These are phyloP conservation scores for Orthochromis malagaraziensis DNA, from an alignment of 2,113 vertebrate species.

Conservation along the genomic window DNA sequence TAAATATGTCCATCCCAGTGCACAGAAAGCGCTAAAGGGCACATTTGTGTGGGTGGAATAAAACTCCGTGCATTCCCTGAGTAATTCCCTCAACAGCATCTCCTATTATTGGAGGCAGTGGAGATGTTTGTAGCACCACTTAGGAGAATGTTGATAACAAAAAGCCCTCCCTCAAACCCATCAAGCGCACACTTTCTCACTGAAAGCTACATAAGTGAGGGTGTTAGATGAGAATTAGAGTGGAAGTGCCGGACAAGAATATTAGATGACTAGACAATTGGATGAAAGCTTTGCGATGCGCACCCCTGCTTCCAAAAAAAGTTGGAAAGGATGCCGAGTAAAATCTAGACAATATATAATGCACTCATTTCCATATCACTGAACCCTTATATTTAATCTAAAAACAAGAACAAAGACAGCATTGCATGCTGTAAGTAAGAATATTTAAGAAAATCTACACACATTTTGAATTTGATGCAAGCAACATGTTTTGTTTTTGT, in stretches of 20 bases:
- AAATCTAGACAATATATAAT: not conserved
- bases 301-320: not conserved
- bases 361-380: not conserved
- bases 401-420: not conserved
- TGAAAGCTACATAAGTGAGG: conserved; percentile 1
- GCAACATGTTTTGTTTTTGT: not conserved
- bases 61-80: conserved; percentile 1
- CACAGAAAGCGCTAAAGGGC: conserved; percentile 21
- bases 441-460: not conserved
- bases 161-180: not conserved
- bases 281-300: not conserved
- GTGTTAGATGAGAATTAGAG: not conserved
- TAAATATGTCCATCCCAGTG: conserved; percentile 1
- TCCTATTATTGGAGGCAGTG: conserved; percentile 23
- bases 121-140: conserved; percentile 41
- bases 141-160: conserved; percentile 9
- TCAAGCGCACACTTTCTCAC: not conserved
- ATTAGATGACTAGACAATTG: conserved; percentile 5
- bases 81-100: conserved; percentile 21
- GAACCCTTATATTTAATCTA: not conserved
- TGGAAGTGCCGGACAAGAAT: conserved; percentile 4
- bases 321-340: not conserved
- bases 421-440: not conserved
- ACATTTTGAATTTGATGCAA: not conserved
- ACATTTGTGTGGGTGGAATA: conserved; percentile 33